Evolutionary conservation across 2,113 vertebrate species (phyloP).

Genomic region (Eulacestoma nigropectus): DNA sequence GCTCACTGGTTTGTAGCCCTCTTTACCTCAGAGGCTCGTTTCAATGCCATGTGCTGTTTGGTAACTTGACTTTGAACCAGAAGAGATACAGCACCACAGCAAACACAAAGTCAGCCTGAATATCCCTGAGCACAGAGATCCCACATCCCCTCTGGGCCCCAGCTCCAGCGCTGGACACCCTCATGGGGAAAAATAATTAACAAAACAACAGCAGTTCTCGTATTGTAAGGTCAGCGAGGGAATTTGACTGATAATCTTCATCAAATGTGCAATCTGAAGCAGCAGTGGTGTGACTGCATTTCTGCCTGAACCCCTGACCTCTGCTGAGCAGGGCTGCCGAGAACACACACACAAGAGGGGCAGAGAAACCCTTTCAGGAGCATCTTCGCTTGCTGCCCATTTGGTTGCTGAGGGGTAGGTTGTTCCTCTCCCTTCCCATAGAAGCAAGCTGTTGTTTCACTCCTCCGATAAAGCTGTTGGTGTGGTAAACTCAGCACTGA

Average conservation of each 20-base stretch:
- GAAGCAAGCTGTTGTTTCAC: constrained; percentile 4
- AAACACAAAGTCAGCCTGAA: neutral
- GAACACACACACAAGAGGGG: neutral
- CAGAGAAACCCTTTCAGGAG: neutral
- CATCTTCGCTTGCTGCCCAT: neutral
- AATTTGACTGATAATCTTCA: neutral
- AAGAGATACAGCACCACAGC: neutral
- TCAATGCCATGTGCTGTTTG: neutral
- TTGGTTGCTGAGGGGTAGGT: neutral
- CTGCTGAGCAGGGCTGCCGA: neutral
- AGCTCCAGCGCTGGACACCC: neutral
- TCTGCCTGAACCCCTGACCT: neutral
- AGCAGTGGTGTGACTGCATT: neutral
- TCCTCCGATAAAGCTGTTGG: constrained; percentile 2
- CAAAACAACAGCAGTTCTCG: neutral
- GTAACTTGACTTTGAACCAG: neutral
- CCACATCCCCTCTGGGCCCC: neutral
- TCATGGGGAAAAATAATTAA: fast-evolving
- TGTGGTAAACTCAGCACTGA: neutral
- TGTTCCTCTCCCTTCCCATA: neutral
- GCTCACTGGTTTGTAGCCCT: neutral
- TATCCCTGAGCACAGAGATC: neutral
- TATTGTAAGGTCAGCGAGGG: neutral
- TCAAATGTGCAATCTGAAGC: neutral
- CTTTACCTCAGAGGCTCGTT: neutral